Evolutionary conservation across 1,140 invertebrate genomes (phyloP).

Genomic region (Aethina tumida): DNA sequence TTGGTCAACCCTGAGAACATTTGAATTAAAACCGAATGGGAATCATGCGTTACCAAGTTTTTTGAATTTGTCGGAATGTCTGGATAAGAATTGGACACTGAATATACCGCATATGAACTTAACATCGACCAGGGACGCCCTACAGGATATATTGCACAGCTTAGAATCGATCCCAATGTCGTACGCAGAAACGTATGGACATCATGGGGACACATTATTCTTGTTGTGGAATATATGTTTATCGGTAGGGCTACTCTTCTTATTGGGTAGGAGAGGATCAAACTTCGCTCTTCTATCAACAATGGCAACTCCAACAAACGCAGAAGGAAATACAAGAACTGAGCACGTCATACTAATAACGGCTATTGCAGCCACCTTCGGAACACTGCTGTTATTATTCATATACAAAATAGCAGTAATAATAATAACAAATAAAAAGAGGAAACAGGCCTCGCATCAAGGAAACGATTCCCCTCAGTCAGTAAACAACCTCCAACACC

Average conservation of each 20-base stretch:
- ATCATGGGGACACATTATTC: constrained; percentile 8
- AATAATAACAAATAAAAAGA: too few species aligned
- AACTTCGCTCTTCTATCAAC: too few species aligned
- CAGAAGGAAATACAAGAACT: too few species aligned
- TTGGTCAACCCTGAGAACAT: constrained; percentile 13
- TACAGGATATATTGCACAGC: constrained; percentile 6
- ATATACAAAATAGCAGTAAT: too few species aligned
- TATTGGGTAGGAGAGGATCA: too few species aligned
- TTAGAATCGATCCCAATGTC: background rate
- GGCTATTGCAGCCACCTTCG: too few species aligned
- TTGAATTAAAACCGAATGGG: constrained; percentile 10
- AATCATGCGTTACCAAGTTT: constrained; percentile 6
- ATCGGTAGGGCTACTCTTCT: constrained; percentile 2
- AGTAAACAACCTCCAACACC: too few species aligned
- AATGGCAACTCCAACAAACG: too few species aligned
- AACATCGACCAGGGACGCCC: constrained; percentile 5
- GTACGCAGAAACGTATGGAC: constrained; percentile 8
- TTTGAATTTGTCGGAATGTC: constrained; percentile 8
- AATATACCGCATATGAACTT: constrained; percentile 12
- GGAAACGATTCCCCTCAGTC: too few species aligned
- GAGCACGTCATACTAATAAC: too few species aligned
- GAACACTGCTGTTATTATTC: too few species aligned
- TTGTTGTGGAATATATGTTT: constrained; percentile 10
- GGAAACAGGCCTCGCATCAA: too few species aligned
- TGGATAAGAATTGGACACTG: constrained; percentile 12